Evolutionary conservation across 2,888 invertebrate species (phyloP), one percentile per base, ranked within the genome.

Genomic region (Diaperis boleti): DNA sequence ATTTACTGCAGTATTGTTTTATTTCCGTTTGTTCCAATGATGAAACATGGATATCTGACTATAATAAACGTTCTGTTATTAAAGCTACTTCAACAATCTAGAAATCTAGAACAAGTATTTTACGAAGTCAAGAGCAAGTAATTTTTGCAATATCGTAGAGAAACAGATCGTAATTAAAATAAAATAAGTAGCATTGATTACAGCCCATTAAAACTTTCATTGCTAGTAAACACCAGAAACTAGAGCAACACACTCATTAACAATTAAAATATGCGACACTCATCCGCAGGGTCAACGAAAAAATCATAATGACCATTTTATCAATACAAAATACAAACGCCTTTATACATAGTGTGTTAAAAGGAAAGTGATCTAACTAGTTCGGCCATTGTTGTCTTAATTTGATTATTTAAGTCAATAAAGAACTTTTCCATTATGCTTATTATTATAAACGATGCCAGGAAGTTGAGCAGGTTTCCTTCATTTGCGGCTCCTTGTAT

Each of bases 381-480:
- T 15, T 17, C 11, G 15, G 14, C 17, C 8, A 42, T 17, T 49
- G 18, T 33, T 15, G 33, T 15, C 11, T 20, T 52, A 52, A 52
- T 39, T 52, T 52, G 52, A 52, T 52, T 39, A 37, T 52, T 39
- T 39, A 10, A 37, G 39, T 52, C 52, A 52, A 20, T 39, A 52
- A 39, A 17, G 39, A 14, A 39, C 39, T 39, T 17, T 42, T 42
- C 41, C 20, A 10, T 20, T 42, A 10, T 42, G 17, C 18, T 37
- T 20, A 39, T 52, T 22, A 26, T 52, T 35, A 33, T 50, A 52
- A 52, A 52, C 35, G 45, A 42, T 20, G 10, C 15, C 20, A 11
- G 50, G 50, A 50, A 35, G 50, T 15, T 15, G 31, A 35, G 35
- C 50, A 47, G 11, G 47, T 47, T 31, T 47, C 47, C 47, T 47